A percentile compares a stretch with the other conserved stretches of the same genome.
Evolutionary conservation across 92 coral and sea anemone species (phyloP).

Genomic region (Siderastrea siderea): DNA sequence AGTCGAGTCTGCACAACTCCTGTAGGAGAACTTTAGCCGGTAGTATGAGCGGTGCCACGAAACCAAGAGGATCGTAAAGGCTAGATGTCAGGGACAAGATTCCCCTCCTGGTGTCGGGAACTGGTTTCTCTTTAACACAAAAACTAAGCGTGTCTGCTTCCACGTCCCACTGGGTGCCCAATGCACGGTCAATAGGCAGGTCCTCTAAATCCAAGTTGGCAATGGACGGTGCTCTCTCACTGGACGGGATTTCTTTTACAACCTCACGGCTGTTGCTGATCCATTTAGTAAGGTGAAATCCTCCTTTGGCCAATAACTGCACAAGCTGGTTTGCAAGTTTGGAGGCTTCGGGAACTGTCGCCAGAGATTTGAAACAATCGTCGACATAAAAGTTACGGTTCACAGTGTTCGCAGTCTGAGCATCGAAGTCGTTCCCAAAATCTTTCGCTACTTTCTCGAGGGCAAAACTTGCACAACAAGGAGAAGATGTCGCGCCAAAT

Average conservation of each 20-base stretch:
- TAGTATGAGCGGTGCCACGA: conserved; percentile 22
- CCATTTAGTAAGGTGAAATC: conserved; percentile 53
- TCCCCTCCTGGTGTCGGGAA: conserved; percentile 10
- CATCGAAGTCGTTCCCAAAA: not conserved
- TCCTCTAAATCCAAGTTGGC: conserved; percentile 16
- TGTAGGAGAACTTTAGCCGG: conserved; percentile 22
- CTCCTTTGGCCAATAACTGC: conserved; percentile 22
- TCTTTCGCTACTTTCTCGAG: conserved; percentile 29
- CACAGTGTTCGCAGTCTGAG: not conserved
- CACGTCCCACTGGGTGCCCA: conserved; percentile 39
- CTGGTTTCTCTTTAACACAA: not conserved
- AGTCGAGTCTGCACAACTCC: conserved; percentile 12
- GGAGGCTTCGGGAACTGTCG: not conserved
- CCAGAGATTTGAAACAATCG: conserved; percentile 31
- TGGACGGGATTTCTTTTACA: not conserved
- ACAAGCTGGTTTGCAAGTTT: conserved; percentile 6
- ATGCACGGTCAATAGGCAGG: conserved; percentile 23
- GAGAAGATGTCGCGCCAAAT: conserved; percentile 52
- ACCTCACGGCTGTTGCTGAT: conserved; percentile 40
- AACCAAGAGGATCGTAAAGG: conserved; percentile 36
- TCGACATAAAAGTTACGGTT: conserved; percentile 44
- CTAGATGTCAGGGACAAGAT: conserved; percentile 19
- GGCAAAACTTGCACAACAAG: conserved; percentile 38
- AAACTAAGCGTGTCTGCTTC: conserved; percentile 24
- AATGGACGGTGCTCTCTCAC: conserved; percentile 31